Percentiles rank a stretch among this genome's conserved stretches.
Evolutionary conservation across 2,113 vertebrate genomes (phyloP).

Genomic region (Heliornis fulica): DNA sequence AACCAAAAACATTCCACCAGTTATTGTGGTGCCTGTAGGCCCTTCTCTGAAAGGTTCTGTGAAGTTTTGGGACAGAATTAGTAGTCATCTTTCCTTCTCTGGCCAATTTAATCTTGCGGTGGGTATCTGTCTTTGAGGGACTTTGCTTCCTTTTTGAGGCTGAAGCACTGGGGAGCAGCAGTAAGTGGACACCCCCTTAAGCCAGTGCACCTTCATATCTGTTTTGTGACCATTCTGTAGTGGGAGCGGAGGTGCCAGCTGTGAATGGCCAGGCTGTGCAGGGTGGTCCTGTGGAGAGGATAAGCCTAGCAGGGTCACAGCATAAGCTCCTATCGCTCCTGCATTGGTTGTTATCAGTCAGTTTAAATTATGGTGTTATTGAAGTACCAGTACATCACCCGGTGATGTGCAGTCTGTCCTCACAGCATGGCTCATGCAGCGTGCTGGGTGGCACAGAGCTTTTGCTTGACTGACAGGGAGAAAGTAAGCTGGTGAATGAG

Average conservation of each 20-base stretch:
- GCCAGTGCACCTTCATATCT: not conserved
- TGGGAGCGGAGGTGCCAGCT: not conserved
- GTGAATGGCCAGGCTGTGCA: not conserved
- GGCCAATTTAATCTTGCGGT: not conserved
- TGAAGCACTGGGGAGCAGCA: not conserved
- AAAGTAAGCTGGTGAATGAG: not conserved
- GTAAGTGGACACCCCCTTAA: not conserved
- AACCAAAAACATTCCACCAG: not conserved
- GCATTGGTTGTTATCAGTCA: not conserved
- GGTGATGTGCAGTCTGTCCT: not conserved
- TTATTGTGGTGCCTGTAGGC: not conserved
- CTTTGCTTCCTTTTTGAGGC: not conserved
- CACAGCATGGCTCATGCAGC: rapidly evolving
- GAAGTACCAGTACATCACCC: not conserved
- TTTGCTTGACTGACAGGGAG: not conserved
- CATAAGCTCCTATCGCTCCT: not conserved
- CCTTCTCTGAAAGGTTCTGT: not conserved
- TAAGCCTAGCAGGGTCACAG: rapidly evolving
- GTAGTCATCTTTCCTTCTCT: not conserved
- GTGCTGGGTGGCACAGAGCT: not conserved
- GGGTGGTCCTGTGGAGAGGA: not conserved
- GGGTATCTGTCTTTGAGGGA: not conserved
- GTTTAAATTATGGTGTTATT: not conserved
- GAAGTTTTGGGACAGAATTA: not conserved
- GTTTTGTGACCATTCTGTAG: not conserved